Base-by-base conservation (phyloP, 2,797 vertebrate genomes). In the Trachurus trachurus region DNA sequence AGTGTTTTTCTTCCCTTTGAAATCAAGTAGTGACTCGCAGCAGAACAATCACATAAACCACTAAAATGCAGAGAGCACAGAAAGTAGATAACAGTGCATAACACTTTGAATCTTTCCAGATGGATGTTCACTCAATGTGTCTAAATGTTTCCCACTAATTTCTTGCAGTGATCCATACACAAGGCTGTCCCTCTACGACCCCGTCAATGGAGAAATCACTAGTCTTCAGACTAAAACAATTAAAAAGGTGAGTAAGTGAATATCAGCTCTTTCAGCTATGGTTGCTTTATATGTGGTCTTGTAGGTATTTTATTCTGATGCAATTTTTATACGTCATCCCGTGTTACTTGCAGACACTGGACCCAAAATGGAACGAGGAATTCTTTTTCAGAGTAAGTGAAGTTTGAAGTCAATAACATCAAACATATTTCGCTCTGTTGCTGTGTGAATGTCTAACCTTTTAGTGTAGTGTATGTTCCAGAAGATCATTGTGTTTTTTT, bases 311-410 rank as follows among this genome's bases (percentile, higher is more conserved):
- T 17, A 16, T 53, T 66, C 66, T 22, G 7, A 69, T 52, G 66
- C 19, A 52, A 26, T 74, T 81, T 85, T 54, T 63, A 49, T 67
- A 81, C 71, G 22, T 9, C 2, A 9, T 64, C 31, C 67, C 40
- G 31, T 60, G 53, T 80, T 70, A 65, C 67, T 1, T 61, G 49
- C 77, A 94, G 98, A 97, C 96, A 15, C 90, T 99, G 93, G 96
- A 98, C 92, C 98, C 98, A 60, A 98, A 97, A 81, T 99, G 98
- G 98, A 98, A 97, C 12, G 98, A 99, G 90, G 97, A 99, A 89
- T 96, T 99, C 85, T 94, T 96, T 67, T 97, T 99, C 87, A 94
- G 95, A 93, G 98, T 99, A 96, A 97, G 98, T 96, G 6, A 60
- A 22, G 29, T 8, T 22, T 50, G 0, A 53, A 57, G 40, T 53